A percentile compares a stretch with the other conserved stretches of the same genome.
Conservation (phyloP, 2,888 invertebrate species). For the Oligia strigilis region DNA sequence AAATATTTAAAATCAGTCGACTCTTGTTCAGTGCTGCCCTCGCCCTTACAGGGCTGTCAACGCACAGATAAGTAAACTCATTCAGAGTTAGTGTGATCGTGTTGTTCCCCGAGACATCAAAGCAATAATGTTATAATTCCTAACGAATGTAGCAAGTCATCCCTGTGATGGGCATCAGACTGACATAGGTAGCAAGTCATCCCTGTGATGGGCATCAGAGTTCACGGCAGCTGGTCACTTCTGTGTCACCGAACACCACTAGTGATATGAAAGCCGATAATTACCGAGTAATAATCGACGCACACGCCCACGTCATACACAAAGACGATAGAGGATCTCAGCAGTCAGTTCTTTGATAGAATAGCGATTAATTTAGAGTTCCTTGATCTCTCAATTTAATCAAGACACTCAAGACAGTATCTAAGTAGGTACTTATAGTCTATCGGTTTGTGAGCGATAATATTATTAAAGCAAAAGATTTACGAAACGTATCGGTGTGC, state of each 20-base stretch:
- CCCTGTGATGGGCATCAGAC: conserved; percentile 11
- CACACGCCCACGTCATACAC: neutral
- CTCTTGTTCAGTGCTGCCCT: neutral
- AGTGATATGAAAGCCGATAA: conserved; percentile 14
- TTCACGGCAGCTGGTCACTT: conserved; percentile 17
- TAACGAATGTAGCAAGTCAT: conserved; percentile 6
- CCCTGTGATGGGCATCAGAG: conserved; percentile 13
- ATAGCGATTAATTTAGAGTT: neutral
- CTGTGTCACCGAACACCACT: conserved; percentile 15
- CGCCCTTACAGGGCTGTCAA: neutral
- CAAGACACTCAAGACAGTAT: neutral
- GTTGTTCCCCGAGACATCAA: neutral
- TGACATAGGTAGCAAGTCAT: neutral
- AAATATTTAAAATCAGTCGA: conserved; percentile 4
- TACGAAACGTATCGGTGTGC: neutral
- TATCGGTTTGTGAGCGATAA: too few species aligned
- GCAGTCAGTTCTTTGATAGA: neutral
- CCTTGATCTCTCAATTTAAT: neutral
- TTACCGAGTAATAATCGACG: conserved; percentile 4
- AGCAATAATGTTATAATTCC: neutral
- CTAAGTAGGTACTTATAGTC: neutral
- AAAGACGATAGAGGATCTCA: neutral
- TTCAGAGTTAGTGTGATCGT: neutral
- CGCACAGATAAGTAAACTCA: neutral
- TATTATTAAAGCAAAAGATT: neutral